A percentile compares a stretch with the other conserved stretches of the same genome.
Conservation (phyloP, 1,140 invertebrate genomes). For the Formica exsecta region DNA sequence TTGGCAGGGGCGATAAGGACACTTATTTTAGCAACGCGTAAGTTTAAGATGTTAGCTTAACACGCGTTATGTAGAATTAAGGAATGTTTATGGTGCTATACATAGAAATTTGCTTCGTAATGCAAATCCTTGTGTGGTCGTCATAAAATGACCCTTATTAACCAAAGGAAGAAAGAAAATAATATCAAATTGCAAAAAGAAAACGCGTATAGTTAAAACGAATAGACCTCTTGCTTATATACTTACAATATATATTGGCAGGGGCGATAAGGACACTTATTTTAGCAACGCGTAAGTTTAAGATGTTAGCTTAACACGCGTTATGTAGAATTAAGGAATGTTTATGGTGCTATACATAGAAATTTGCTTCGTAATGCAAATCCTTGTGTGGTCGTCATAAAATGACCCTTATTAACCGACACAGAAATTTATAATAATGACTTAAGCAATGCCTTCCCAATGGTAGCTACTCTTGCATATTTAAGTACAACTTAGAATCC, state of each 20-base stretch:
- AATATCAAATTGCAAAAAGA: slow-evolving; percentile 11
- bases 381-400: not conserved
- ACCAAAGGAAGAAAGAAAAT: slow-evolving; percentile 7
- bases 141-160: too few species aligned
- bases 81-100: slow-evolving; percentile 8
- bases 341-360: slow-evolving; percentile 2
- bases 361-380: not conserved
- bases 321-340: slow-evolving; percentile 48
- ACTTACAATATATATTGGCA: slow-evolving; percentile 46
- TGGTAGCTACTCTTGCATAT: slow-evolving; percentile 23
- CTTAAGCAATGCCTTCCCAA: slow-evolving; percentile 31
- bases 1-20: slow-evolving; percentile 53
- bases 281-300: slow-evolving; percentile 27
- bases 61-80: slow-evolving; percentile 49
- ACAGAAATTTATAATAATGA: slow-evolving; percentile 16
- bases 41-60: not conserved
- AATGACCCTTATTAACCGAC: not conserved
- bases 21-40: slow-evolving; percentile 53
- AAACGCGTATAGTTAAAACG: not conserved
- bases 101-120: slow-evolving; percentile 15
- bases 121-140: not conserved
- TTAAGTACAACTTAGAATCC: slow-evolving; percentile 38
- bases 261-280: slow-evolving; percentile 58
- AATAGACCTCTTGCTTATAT: slow-evolving; percentile 7
- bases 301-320: slow-evolving; percentile 11